A percentile compares a stretch with the other conserved stretches of the same genome.
These are phyloP conservation scores for Anhinga anhinga DNA, from an alignment of 2,113 vertebrate genomes.

Conservation along the genomic window DNA sequence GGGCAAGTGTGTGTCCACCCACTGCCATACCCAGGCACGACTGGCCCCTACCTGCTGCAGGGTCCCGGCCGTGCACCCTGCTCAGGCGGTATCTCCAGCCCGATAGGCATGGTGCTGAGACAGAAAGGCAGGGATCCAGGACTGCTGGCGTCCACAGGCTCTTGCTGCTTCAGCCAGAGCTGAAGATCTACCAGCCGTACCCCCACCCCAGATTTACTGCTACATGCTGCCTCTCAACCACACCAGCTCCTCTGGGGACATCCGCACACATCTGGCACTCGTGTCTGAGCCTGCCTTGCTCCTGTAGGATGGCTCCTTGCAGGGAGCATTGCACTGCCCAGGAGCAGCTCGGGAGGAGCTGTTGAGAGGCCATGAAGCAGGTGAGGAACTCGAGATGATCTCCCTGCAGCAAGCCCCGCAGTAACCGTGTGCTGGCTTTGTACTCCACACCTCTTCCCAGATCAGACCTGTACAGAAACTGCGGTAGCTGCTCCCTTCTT, in stretches of 20 bases:
- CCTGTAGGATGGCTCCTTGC: neutral
- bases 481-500: neutral
- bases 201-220: neutral
- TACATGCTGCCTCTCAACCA: neutral
- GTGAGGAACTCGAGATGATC: neutral
- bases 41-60: neutral
- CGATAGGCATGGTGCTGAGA: neutral
- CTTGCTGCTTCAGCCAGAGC: neutral
- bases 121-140: neutral
- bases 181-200: neutral
- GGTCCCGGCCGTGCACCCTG: neutral
- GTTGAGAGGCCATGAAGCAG: neutral
- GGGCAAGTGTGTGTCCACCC: neutral
- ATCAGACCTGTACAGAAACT: neutral
- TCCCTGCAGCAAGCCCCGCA: neutral
- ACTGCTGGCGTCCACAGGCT: neutral
- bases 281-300: neutral
- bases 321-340: neutral
- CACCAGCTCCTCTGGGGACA: neutral
- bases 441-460: neutral
- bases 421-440: fast-evolving
- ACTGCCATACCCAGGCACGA: neutral
- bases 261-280: fast-evolving
- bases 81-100: neutral
- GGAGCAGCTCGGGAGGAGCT: neutral